A percentile compares a stretch with the other conserved stretches of the same genome.
Conservation (phyloP, 2,113 vertebrate genomes). For the Odontesthes bonariensis region DNA sequence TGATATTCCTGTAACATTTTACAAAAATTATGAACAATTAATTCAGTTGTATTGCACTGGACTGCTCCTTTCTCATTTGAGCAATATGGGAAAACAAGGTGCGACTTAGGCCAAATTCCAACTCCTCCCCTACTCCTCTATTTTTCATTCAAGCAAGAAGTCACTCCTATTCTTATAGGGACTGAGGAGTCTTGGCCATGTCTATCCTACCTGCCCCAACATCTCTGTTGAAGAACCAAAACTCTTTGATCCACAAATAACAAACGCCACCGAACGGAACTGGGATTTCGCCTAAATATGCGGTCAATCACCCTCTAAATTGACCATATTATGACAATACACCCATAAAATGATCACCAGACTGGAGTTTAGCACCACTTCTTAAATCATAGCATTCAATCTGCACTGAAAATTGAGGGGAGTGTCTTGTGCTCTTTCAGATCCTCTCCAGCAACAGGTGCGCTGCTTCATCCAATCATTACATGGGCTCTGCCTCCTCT, state of each 20-base stretch:
- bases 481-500: slow-evolving; percentile 4
- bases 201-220: too few relatives aligned
- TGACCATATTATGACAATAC: background rate
- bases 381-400: background rate
- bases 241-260: background rate
- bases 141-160: background rate
- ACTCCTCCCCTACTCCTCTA: too few relatives aligned
- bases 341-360: background rate
- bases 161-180: background rate
- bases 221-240: background rate
- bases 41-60: too few relatives aligned
- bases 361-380: background rate
- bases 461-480: slow-evolving; percentile 29
- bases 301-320: background rate
- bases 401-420: background rate
- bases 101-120: too few relatives aligned
- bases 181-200: background rate
- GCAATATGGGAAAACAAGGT: too few relatives aligned
- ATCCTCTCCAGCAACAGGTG: slow-evolving; percentile 40
- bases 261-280: background rate
- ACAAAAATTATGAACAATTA: too few relatives aligned
- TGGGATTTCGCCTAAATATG: background rate
- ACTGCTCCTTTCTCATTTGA: too few relatives aligned
- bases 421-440: background rate
- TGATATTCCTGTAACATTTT: too few relatives aligned